phyloP scores from a whole-genome alignment of 1,140 invertebrate species.

The Epicauta chinensis region DNA sequence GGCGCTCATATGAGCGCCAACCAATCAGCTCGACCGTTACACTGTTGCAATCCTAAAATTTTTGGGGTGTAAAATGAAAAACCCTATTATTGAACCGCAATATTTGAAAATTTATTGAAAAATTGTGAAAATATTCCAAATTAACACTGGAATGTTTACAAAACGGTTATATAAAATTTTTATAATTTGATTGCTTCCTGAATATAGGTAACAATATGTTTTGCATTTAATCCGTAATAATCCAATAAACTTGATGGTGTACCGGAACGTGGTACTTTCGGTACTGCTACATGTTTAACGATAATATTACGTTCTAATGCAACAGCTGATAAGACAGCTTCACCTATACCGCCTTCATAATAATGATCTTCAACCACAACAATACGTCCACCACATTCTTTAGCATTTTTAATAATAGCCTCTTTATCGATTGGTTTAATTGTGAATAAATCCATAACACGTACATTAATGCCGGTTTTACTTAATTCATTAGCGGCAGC shows the following conservation, averaged over 20 bases:
- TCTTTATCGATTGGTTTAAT: slow-evolving; percentile 89
- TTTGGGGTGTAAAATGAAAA: background rate
- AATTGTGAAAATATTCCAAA: slow-evolving; percentile 5
- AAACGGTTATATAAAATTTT: slow-evolving; percentile 12
- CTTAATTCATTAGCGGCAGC: slow-evolving; percentile 75
- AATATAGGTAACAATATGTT: slow-evolving; percentile 68
- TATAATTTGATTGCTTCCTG: slow-evolving; percentile 55
- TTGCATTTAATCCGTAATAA: slow-evolving; percentile 81
- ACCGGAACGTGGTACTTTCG: slow-evolving; percentile 84
- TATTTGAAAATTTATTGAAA: background rate
- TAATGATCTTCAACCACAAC: slow-evolving; percentile 98
- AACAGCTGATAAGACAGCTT: slow-evolving; percentile 83
- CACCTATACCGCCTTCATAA: slow-evolving; percentile 89
- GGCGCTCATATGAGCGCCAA: slow-evolving; percentile 13
- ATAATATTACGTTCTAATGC: slow-evolving; percentile 63
- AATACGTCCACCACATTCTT: slow-evolving; percentile 71
- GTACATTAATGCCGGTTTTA: slow-evolving; percentile 59
- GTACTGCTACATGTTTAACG: slow-evolving; percentile 84
- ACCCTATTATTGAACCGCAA: background rate
- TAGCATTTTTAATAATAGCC: slow-evolving; percentile 71
- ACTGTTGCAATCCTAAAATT: slow-evolving; percentile 6
- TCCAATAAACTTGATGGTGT: slow-evolving; percentile 78
- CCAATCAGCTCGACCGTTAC: background rate
- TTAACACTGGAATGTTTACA: slow-evolving; percentile 3
- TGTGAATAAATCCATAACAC: slow-evolving; percentile 92